Evolutionary conservation across 2,888 invertebrate species (phyloP), one percentile per base, ranked within the genome.

Genomic region (Eupeodes latifasciatus): DNA sequence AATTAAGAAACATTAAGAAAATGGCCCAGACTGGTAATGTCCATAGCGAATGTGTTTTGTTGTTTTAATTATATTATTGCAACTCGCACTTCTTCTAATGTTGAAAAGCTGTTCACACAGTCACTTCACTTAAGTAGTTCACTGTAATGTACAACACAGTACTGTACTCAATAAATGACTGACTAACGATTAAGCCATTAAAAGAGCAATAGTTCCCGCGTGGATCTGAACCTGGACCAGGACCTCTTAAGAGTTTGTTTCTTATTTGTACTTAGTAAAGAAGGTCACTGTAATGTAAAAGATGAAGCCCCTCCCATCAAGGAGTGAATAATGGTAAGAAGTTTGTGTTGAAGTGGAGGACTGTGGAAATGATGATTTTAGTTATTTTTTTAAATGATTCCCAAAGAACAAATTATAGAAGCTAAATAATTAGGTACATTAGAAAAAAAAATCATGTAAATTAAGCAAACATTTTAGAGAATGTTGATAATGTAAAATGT

Each of bases 311-410:
- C 40, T 3, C 27, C 40, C 40, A 40, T 40, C 40, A 57, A 4
- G 59, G 7, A 34, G 14, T 34, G 19, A 19, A 55, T 14, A 34
- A 14, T 34, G 57, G 7, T 1, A 59, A 36, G 34, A 36, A 36
- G n/a, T 36, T 59, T 14, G 7, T n/a, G 9, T 14, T 4, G 14
- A 7, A 0, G 14, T 1, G 36, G 27, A 1, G 49, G 57, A 16
- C 75, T 81, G 71, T 59, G 80, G 12, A 36, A 40, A 76, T 85
- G 76, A 59, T 59, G 14, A 36, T 59, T 85, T 81, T 72, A 76
- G 66, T 51, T 72, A 85, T 71, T 76, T 72, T 81, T 44, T 51
- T 27, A 53, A 71, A 80, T 69, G 71, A 57, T 53, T 67, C 62
- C 74, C 72, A 66, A 61, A 49, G 67, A 51, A 34, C 51, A 81